phyloP scores from a whole-genome alignment of 2,797 vertebrate species.

The Schizopygopsis pylzovi region DNA sequence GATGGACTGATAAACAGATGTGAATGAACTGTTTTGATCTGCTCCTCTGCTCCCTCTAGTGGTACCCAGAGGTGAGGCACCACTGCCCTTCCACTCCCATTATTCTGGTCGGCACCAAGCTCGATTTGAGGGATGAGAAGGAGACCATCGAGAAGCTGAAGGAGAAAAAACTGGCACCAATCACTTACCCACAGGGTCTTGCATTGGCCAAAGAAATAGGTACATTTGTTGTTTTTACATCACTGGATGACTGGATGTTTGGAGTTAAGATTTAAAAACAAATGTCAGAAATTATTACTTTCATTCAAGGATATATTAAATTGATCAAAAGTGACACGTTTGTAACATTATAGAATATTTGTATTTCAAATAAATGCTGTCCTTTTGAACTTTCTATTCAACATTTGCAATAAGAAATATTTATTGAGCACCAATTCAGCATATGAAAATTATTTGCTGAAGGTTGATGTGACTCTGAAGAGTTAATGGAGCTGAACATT shows the following conservation, averaged over 20 bases:
- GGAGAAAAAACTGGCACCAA: slow-evolving; percentile 87
- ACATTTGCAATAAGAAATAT: background rate
- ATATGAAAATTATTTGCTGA: background rate
- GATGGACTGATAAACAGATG: background rate
- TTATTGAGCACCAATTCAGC: background rate
- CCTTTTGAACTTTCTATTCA: background rate
- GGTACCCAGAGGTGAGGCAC: slow-evolving; percentile 89
- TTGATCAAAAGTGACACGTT: background rate
- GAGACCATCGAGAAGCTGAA: slow-evolving; percentile 91
- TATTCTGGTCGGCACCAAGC: slow-evolving; percentile 87
- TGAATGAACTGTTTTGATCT: background rate
- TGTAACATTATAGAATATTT: background rate
- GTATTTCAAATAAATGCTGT: background rate
- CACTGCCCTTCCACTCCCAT: slow-evolving; percentile 91
- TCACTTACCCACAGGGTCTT: slow-evolving; percentile 80
- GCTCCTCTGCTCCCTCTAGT: slow-evolving; percentile 70
- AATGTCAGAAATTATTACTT: background rate
- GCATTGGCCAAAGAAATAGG: slow-evolving; percentile 81
- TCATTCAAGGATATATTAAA: background rate
- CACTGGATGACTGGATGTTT: background rate
- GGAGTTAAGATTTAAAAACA: too few relatives aligned
- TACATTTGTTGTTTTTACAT: slow-evolving; percentile 50
- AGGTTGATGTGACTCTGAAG: background rate
- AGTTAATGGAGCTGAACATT: background rate
- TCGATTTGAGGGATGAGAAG: slow-evolving; percentile 90